A percentile compares a stretch with the other conserved stretches of the same genome.
These are phyloP conservation scores for Globodera rostochiensis DNA, from an alignment of 1,140 invertebrate genomes.

Conservation along the genomic window DNA sequence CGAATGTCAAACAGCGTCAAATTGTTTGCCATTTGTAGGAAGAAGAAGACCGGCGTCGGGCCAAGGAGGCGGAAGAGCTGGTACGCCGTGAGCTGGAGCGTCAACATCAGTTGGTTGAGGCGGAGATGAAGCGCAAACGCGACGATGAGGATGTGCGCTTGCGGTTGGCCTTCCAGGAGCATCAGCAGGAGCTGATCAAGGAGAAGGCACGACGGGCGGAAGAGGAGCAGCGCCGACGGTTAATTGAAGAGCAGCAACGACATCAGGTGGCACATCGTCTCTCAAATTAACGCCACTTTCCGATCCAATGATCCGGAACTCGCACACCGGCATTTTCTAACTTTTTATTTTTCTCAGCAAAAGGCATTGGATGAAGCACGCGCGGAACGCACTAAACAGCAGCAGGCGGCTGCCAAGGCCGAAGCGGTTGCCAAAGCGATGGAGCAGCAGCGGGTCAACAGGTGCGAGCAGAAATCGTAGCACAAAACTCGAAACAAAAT, in stretches of 20 bases:
- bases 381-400: slow-evolving; percentile 7
- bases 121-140: slow-evolving; percentile 28
- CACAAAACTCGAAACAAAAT: too few relatives aligned
- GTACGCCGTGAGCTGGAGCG: slow-evolving; percentile 30
- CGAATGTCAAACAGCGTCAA: too few relatives aligned
- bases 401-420: slow-evolving; percentile 16
- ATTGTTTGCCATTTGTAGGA: slow-evolving; percentile 14
- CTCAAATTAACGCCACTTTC: too few relatives aligned
- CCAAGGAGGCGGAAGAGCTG: slow-evolving; percentile 45
- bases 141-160: slow-evolving; percentile 34
- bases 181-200: slow-evolving; percentile 16
- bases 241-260: slow-evolving; percentile 42
- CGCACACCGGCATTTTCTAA: too few relatives aligned
- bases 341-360: neutral
- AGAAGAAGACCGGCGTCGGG: slow-evolving; percentile 34
- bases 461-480: too few relatives aligned
- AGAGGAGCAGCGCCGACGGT: slow-evolving; percentile 34
- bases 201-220: slow-evolving; percentile 34
- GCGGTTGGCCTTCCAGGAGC: slow-evolving; percentile 29
- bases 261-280: neutral
- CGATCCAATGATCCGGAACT: too few relatives aligned
- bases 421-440: slow-evolving; percentile 32
- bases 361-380: slow-evolving; percentile 23
- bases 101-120: slow-evolving; percentile 35
- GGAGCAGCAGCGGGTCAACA: slow-evolving; percentile 24